A percentile compares a stretch with the other conserved stretches of the same genome.
phyloP scores from a whole-genome alignment of 1,140 invertebrate species.

The Lepidotrigona ventralis region DNA sequence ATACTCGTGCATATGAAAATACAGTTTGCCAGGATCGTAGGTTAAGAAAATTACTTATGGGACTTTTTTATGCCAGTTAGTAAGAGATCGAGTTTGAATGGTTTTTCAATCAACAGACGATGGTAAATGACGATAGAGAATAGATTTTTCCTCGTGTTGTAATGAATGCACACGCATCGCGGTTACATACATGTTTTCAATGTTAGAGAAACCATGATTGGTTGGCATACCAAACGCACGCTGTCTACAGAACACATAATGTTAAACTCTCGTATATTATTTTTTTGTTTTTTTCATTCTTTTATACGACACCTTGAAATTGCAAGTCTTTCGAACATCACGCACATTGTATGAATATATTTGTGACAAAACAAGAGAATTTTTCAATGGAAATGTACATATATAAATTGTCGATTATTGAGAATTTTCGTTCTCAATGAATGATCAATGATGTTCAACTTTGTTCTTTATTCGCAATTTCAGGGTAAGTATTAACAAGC shows the following conservation, averaged over 20 bases:
- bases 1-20: conserved; percentile 56
- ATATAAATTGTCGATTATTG: neutral
- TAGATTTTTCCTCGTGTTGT: conserved; percentile 34
- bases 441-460: conserved; percentile 17
- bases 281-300: conserved; percentile 16
- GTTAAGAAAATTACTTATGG: conserved; percentile 60
- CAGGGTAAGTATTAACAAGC: conserved; percentile 20
- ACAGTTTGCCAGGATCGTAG: conserved; percentile 49
- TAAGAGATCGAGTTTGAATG: conserved; percentile 45
- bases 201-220: conserved; percentile 22
- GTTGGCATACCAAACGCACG: conserved; percentile 40
- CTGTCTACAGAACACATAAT: conserved; percentile 34
- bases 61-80: conserved; percentile 63
- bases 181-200: conserved; percentile 10
- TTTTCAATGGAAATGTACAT: neutral
- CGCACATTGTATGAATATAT: neutral
- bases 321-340: conserved; percentile 1
- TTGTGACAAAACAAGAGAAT: neutral
- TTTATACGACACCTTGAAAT: conserved; percentile 35
- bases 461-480: conserved; percentile 27
- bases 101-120: conserved; percentile 41
- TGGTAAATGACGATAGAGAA: conserved; percentile 29
- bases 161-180: conserved; percentile 19
- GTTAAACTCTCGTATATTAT: neutral
- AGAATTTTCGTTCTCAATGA: neutral